phyloP scores from a whole-genome alignment of 2,888 invertebrate species.

The Anagyrus pseudococci region DNA sequence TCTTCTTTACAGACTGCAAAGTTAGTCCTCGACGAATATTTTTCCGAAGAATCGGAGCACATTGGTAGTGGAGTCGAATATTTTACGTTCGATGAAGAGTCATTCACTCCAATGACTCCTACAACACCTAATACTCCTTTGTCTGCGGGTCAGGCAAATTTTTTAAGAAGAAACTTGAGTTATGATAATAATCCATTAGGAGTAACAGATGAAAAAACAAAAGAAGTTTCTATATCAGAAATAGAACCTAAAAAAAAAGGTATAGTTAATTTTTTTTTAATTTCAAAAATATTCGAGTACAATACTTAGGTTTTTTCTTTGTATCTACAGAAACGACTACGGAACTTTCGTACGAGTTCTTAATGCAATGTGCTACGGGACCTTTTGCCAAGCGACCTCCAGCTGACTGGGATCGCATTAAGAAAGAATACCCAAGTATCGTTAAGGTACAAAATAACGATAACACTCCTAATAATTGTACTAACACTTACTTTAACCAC shows the following conservation, averaged over 20 bases:
- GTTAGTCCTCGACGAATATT: constrained; percentile 86
- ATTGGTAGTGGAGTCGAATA: constrained; percentile 53
- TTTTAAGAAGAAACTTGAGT: constrained; percentile 48
- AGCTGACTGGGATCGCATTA: constrained; percentile 65
- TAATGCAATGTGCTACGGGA: constrained; percentile 66
- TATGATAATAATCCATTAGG: constrained; percentile 52
- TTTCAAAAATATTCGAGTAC: background rate
- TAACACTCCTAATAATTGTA: constrained; percentile 3
- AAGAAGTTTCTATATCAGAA: constrained; percentile 48
- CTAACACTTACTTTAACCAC: background rate
- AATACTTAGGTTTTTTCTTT: background rate
- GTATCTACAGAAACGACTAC: constrained; percentile 44
- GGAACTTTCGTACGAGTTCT: constrained; percentile 61
- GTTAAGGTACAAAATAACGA: constrained; percentile 62
- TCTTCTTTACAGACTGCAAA: constrained; percentile 75
- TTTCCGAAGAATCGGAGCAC: constrained; percentile 61
- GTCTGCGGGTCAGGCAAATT: constrained; percentile 42
- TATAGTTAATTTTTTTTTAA: constrained; percentile 30
- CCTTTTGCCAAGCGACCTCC: constrained; percentile 65
- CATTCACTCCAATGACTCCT: constrained; percentile 43
- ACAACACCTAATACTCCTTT: constrained; percentile 44
- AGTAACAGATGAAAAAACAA: constrained; percentile 54
- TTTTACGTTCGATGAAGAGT: constrained; percentile 57
- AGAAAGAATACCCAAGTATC: constrained; percentile 64
- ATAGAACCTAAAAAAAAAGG: constrained; percentile 47